These are phyloP conservation scores for Dinomys branickii DNA, from an alignment of 2,113 vertebrate species.

Conservation along the genomic window DNA sequence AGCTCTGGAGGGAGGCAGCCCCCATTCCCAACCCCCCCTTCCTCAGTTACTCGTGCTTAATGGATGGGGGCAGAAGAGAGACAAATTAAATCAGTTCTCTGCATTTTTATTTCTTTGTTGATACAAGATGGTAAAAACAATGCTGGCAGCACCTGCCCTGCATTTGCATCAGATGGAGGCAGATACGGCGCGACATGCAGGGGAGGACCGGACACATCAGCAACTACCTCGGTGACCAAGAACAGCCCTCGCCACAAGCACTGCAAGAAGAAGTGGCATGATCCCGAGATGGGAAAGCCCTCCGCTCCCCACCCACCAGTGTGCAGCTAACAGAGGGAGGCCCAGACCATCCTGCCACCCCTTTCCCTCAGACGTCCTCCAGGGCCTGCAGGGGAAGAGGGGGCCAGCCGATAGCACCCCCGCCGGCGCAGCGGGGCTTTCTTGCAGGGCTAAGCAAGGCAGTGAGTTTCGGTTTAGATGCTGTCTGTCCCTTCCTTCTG, in stretches of 20 bases:
- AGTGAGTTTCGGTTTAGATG: neutral
- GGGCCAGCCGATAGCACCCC: neutral
- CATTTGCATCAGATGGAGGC: neutral
- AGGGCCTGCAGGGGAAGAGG: neutral
- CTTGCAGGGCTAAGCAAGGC: neutral
- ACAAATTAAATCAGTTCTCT: neutral
- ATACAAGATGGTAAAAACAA: neutral
- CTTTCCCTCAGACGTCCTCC: fast-evolving
- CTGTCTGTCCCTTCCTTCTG: no score
- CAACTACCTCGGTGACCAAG: neutral
- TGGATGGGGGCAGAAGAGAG: fast-evolving
- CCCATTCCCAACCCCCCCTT: neutral
- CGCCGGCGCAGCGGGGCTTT: fast-evolving
- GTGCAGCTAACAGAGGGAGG: no score
- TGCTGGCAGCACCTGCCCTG: neutral
- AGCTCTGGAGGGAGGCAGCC: no score
- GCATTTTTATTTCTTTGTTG: neutral
- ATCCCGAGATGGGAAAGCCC: no score
- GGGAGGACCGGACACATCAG: fast-evolving
- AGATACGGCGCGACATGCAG: neutral
- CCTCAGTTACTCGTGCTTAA: neutral
- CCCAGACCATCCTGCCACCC: neutral
- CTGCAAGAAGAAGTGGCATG: fast-evolving
- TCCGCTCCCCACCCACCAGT: fast-evolving
- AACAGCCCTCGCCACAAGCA: fast-evolving